These are phyloP conservation scores for Tachuris rubrigastra DNA, from an alignment of 2,113 vertebrate genomes.

Conservation along the genomic window DNA sequence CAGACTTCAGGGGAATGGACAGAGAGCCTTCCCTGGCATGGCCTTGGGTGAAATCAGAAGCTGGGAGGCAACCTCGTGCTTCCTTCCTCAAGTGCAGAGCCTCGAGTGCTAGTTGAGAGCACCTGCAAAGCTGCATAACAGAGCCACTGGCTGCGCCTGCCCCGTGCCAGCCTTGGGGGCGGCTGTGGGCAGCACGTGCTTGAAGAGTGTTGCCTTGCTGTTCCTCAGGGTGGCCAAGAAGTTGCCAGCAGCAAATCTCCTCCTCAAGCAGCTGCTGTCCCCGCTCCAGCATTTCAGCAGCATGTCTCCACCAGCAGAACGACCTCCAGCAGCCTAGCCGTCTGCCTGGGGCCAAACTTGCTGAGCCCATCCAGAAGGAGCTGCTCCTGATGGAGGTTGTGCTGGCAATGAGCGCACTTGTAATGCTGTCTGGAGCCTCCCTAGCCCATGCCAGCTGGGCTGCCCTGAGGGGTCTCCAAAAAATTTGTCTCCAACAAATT, in stretches of 20 bases:
- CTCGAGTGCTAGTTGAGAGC: rapidly evolving
- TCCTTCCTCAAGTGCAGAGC: not conserved
- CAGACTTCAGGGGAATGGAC: not conserved
- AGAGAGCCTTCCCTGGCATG: not conserved
- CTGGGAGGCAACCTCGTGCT: not conserved
- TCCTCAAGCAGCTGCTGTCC: not conserved
- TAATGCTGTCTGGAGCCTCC: not conserved
- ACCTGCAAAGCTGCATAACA: not conserved
- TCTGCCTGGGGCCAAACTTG: not conserved
- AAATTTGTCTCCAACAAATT: not conserved
- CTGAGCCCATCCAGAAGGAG: not conserved
- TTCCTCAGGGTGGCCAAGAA: not conserved
- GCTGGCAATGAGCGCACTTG: rapidly evolving
- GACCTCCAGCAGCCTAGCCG: not conserved
- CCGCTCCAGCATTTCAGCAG: too few species aligned
- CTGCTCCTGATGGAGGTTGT: not conserved
- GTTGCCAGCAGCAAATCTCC: not conserved
- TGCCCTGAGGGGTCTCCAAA: not conserved
- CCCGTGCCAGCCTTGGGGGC: too few species aligned
- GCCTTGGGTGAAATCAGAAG: not conserved
- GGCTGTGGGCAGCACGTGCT: not conserved
- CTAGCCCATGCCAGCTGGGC: not conserved
- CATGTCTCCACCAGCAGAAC: rapidly evolving
- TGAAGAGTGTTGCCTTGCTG: not conserved
- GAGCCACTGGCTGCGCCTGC: not conserved